Conservation (phyloP, 2,888 invertebrate species). For the Torymus tubicola region DNA sequence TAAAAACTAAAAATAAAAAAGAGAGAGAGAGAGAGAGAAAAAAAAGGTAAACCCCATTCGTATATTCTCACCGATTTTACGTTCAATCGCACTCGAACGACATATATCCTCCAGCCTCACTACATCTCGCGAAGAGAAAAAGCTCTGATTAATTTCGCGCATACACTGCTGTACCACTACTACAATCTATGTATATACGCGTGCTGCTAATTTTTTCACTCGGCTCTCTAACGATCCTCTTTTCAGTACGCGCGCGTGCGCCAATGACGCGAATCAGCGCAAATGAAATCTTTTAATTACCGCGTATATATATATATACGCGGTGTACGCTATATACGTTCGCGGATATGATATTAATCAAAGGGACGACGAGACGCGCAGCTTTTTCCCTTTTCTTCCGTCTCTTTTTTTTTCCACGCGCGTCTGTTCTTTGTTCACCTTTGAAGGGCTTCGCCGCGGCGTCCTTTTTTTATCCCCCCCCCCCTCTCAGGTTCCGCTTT, state of each 20-base stretch:
- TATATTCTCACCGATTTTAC: no score
- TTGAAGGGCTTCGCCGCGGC: constrained; percentile 22
- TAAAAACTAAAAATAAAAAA: no score
- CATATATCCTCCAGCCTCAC: no score
- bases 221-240: constrained; percentile 7
- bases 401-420: neutral
- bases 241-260: neutral
- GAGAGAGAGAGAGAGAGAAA: no score
- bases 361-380: constrained; percentile 52
- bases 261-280: constrained; percentile 44
- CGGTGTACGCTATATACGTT: constrained; percentile 34
- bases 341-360: constrained; percentile 65
- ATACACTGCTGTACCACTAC: no score
- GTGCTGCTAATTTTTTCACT: constrained; percentile 19
- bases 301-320: neutral
- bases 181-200: no score
- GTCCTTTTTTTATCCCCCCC: neutral
- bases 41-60: no score
- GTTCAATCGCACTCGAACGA: no score
- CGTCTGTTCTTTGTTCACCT: constrained; percentile 1
- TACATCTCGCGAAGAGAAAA: no score
- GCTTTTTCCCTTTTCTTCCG: constrained; percentile 47
- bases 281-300: constrained; percentile 65
- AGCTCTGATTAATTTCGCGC: no score
- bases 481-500: neutral